Conservation (phyloP, 2,888 invertebrate genomes). For the Zonitis immaculata region DNA sequence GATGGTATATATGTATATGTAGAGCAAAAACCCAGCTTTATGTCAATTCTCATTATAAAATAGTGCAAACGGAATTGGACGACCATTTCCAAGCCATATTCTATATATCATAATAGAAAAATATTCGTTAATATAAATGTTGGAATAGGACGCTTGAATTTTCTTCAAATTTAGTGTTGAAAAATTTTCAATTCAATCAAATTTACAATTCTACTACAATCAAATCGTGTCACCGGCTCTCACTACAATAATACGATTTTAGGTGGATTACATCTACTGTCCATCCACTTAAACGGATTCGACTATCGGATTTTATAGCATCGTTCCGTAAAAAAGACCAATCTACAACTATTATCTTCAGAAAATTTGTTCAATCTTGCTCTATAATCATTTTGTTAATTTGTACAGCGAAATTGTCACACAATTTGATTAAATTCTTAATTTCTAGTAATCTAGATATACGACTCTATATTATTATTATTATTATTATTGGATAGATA, state of each 20-base stretch:
- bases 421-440: too few species aligned
- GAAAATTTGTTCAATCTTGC: too few species aligned
- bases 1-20: too few species aligned
- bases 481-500: too few species aligned
- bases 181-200: neutral
- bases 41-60: slow-evolving; percentile 1
- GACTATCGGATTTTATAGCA: neutral
- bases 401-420: neutral
- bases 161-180: neutral
- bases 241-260: neutral
- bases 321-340: neutral
- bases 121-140: too few species aligned
- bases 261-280: neutral
- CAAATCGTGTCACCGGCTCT: neutral
- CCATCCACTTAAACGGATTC: neutral
- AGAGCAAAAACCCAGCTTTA: neutral
- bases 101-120: neutral
- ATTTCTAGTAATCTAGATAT: too few species aligned
- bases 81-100: neutral
- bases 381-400: too few species aligned
- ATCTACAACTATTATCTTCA: too few species aligned
- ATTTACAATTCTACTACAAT: neutral
- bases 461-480: too few species aligned
- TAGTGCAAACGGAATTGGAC: neutral
- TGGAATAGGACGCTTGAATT: too few species aligned